Conservation (phyloP, 2,113 vertebrate species). For the Siphamia tubifer region DNA sequence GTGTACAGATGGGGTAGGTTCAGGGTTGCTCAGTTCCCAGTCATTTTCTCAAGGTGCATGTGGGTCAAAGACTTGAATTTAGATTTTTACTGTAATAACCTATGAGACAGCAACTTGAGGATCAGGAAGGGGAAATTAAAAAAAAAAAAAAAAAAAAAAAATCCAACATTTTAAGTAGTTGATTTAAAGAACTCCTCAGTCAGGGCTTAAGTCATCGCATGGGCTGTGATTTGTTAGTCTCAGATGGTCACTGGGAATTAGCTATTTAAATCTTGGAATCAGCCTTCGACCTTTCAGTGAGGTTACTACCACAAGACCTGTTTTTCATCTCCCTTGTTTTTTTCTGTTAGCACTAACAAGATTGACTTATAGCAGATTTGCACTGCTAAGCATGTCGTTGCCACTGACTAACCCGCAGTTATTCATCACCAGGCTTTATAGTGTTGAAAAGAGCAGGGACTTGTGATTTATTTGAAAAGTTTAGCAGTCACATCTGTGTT, state of each 20-base stretch:
- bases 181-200: slow-evolving; percentile 4
- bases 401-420: slow-evolving; percentile 53
- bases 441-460: slow-evolving; percentile 17
- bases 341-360: slow-evolving; percentile 64
- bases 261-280: slow-evolving; percentile 49
- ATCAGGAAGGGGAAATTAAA: no score
- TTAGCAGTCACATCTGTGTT: slow-evolving; percentile 65
- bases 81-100: slow-evolving; percentile 27
- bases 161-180: background rate
- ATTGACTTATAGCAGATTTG: slow-evolving; percentile 70
- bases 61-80: slow-evolving; percentile 30
- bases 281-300: slow-evolving; percentile 48
- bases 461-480: slow-evolving; percentile 63
- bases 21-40: slow-evolving; percentile 28
- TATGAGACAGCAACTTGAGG: background rate
- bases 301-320: slow-evolving; percentile 61
- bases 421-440: slow-evolving; percentile 39
- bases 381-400: slow-evolving; percentile 55
- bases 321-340: slow-evolving; percentile 65
- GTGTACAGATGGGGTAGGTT: slow-evolving; percentile 47
- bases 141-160: background rate
- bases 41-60: slow-evolving; percentile 38
- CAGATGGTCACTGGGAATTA: slow-evolving; percentile 33
- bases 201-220: background rate
- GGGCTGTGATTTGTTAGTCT: slow-evolving; percentile 55